Conservation (phyloP, 2,113 vertebrate genomes). For the Cyphomyrus discorhynchus region DNA sequence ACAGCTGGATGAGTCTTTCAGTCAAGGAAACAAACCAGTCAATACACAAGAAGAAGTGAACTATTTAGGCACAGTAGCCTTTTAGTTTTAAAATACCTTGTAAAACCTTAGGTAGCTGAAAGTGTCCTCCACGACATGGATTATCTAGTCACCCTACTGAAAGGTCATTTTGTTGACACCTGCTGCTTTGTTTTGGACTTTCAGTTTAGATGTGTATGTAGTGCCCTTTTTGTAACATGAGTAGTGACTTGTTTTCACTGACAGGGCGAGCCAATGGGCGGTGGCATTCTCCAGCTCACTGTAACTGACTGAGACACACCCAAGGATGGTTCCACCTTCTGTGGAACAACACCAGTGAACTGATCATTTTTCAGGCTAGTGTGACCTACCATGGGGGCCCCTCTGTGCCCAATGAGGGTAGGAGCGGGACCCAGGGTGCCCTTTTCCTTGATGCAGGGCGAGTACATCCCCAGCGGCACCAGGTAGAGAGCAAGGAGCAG, state of each 20-base stretch:
- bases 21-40: background rate
- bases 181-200: background rate
- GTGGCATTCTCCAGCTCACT: background rate
- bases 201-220: background rate
- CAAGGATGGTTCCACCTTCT: background rate
- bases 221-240: background rate
- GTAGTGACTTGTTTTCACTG: background rate
- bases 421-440: slow-evolving; percentile 77
- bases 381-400: slow-evolving; percentile 79
- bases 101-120: background rate
- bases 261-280: background rate
- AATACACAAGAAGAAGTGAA: background rate
- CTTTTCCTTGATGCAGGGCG: slow-evolving; percentile 77
- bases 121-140: background rate
- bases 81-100: background rate
- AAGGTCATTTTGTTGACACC: background rate
- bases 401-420: slow-evolving; percentile 76
- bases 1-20: background rate
- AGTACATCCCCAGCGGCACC: slow-evolving; percentile 83
- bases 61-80: background rate
- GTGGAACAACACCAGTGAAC: background rate
- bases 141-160: background rate
- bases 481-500: slow-evolving; percentile 74
- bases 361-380: background rate
- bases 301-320: background rate